These are phyloP conservation scores for Mythimna albipuncta DNA, from an alignment of 2,888 invertebrate genomes.

Conservation along the genomic window DNA sequence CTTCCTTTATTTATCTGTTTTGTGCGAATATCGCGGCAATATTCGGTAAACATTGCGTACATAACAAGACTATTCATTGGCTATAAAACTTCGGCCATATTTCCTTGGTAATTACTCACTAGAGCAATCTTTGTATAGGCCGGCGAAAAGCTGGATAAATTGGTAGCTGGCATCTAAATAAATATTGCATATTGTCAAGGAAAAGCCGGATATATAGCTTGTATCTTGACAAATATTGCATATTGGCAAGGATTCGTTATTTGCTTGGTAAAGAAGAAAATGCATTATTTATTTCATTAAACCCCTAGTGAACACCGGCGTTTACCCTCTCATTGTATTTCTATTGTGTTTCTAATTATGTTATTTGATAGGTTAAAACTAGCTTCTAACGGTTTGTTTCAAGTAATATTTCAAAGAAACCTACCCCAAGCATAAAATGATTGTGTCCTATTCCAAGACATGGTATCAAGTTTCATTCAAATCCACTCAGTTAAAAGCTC, in stretches of 20 bases:
- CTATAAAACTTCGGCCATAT: slow-evolving; percentile 53
- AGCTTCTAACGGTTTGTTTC: too few species aligned
- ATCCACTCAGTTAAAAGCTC: too few species aligned
- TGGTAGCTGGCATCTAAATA: slow-evolving; percentile 1
- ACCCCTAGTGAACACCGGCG: too few species aligned
- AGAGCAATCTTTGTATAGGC: slow-evolving; percentile 17
- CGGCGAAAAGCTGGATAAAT: slow-evolving; percentile 5
- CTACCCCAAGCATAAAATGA: too few species aligned
- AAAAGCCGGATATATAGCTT: not conserved
- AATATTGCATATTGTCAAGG: not conserved
- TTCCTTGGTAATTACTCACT: slow-evolving; percentile 38
- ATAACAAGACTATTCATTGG: slow-evolving; percentile 52
- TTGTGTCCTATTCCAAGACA: too few species aligned
- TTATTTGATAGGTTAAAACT: too few species aligned
- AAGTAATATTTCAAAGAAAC: too few species aligned
- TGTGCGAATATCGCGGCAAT: slow-evolving; percentile 27
- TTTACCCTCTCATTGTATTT: too few species aligned
- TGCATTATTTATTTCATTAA: too few species aligned
- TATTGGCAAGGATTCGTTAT: not conserved
- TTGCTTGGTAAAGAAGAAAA: too few species aligned
- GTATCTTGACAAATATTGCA: not conserved
- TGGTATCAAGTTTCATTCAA: too few species aligned
- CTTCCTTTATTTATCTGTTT: slow-evolving; percentile 43
- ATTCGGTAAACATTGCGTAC: slow-evolving; percentile 44
- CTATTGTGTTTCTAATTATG: too few species aligned